Evolutionary conservation across 2,888 invertebrate genomes (phyloP).

Genomic region (Meganola albula): DNA sequence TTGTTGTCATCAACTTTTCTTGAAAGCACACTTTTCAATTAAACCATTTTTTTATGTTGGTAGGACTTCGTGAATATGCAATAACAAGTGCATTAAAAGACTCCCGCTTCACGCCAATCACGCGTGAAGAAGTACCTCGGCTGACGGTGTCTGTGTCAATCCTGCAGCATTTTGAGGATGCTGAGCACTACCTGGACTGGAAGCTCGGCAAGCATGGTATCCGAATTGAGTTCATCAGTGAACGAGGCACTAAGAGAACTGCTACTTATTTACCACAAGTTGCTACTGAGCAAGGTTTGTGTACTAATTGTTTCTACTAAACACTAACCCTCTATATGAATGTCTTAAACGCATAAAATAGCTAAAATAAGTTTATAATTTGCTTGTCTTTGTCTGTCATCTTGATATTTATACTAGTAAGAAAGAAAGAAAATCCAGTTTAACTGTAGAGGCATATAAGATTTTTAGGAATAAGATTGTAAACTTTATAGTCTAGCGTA

Average conservation of each 20-base stretch:
- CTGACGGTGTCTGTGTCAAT: conserved; percentile 97
- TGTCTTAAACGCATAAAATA: too few relatives aligned
- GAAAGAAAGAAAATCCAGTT: too few relatives aligned
- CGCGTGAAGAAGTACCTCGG: conserved; percentile 93
- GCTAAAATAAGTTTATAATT: too few relatives aligned
- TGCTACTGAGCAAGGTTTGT: conserved; percentile 95
- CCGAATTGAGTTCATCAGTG: conserved; percentile 97
- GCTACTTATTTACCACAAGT: conserved; percentile 99
- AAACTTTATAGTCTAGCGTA: too few relatives aligned
- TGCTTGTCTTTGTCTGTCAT: too few relatives aligned
- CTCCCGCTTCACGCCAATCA: conserved; percentile 96
- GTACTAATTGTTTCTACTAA: not conserved
- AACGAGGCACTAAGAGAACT: conserved; percentile 94
- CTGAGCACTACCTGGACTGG: conserved; percentile 97
- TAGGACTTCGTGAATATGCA: conserved; percentile 96
- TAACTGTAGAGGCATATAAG: too few relatives aligned
- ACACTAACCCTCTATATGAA: too few relatives aligned
- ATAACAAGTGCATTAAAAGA: conserved; percentile 99
- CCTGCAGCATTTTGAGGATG: conserved; percentile 97
- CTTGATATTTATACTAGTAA: too few relatives aligned
- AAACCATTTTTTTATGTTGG: too few relatives aligned
- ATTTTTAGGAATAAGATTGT: too few relatives aligned
- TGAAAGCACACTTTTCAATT: too few relatives aligned
- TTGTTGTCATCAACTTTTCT: too few relatives aligned
- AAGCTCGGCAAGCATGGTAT: conserved; percentile 98